Conservation (phyloP, 2,888 invertebrate genomes). For the Apamea monoglypha region DNA sequence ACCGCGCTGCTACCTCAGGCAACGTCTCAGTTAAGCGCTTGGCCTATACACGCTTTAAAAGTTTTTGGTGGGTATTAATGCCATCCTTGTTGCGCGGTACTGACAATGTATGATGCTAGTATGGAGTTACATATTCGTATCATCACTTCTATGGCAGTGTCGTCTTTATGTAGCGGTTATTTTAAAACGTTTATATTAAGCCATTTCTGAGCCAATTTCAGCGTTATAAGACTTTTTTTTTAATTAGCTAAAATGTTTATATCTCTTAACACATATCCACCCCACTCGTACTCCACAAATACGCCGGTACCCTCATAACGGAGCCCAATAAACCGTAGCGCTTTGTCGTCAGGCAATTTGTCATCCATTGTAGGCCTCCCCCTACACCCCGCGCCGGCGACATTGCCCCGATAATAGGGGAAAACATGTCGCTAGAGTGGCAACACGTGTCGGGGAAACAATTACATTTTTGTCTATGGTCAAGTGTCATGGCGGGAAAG, state of each 20-base stretch:
- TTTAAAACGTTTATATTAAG: background rate
- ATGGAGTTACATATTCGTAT: background rate
- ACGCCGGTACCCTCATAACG: conserved; percentile 87
- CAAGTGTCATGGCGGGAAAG: conserved; percentile 61
- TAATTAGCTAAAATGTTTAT: background rate
- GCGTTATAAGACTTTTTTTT: background rate
- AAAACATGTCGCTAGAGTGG: conserved; percentile 84
- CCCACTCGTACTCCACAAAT: conserved; percentile 73
- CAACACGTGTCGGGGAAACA: conserved; percentile 85
- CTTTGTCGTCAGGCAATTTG: conserved; percentile 88
- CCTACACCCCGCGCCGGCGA: conserved; percentile 53
- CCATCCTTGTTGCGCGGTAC: too few species aligned
- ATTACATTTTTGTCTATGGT: conserved; percentile 83
- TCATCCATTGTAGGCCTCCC: conserved; percentile 83
- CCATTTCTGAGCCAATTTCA: background rate
- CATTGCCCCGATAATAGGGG: conserved; percentile 64
- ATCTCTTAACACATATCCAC: conserved; percentile 44
- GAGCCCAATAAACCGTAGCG: conserved; percentile 87
- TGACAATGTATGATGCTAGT: background rate
- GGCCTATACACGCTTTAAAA: background rate
- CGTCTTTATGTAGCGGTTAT: background rate
- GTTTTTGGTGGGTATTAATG: too few species aligned
- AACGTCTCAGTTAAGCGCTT: too few species aligned
- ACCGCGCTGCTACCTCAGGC: too few species aligned
- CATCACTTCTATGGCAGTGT: background rate